phyloP scores from a whole-genome alignment of 2,113 vertebrate genomes.

The Tragulus kanchil region DNA sequence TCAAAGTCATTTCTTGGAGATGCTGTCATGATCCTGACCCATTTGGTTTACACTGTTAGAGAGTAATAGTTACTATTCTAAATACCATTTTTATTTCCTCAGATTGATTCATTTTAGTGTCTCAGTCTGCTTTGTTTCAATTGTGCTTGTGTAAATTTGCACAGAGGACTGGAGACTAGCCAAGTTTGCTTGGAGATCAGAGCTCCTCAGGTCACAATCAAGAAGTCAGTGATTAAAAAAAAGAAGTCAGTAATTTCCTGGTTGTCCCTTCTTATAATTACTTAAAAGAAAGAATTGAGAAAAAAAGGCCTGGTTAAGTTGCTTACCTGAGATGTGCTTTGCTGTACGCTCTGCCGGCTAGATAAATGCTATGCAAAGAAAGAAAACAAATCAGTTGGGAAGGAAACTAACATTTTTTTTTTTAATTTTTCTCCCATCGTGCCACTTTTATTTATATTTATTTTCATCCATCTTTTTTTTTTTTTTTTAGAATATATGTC shows the following conservation, averaged over 20 bases:
- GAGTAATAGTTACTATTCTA: neutral
- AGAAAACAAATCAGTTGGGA: slow-evolving; percentile 72
- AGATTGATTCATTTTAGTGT: slow-evolving; percentile 2
- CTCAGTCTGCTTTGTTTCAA: neutral
- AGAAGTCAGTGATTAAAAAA: neutral
- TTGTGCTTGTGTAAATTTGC: slow-evolving; percentile 44
- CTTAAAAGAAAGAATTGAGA: slow-evolving; percentile 28
- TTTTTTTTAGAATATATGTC: too few relatives aligned
- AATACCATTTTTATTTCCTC: slow-evolving; percentile 30
- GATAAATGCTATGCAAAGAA: slow-evolving; percentile 93
- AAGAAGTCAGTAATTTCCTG: neutral
- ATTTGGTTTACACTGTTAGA: slow-evolving; percentile 3
- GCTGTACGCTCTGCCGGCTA: slow-evolving; percentile 97
- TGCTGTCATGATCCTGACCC: neutral
- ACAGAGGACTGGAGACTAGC: slow-evolving; percentile 9
- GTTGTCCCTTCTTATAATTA: neutral
- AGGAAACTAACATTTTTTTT: slow-evolving; percentile 36
- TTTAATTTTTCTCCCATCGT: neutral
- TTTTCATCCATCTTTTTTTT: too few relatives aligned
- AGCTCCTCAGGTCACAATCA: neutral
- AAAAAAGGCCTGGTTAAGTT: neutral
- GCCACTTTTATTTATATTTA: neutral
- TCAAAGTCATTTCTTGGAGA: slow-evolving; percentile 22
- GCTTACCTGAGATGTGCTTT: slow-evolving; percentile 97
- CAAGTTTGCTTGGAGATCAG: neutral